Evolutionary conservation across 2,888 invertebrate species (phyloP).

Genomic region (Marasmarcha lunaedactyla): DNA sequence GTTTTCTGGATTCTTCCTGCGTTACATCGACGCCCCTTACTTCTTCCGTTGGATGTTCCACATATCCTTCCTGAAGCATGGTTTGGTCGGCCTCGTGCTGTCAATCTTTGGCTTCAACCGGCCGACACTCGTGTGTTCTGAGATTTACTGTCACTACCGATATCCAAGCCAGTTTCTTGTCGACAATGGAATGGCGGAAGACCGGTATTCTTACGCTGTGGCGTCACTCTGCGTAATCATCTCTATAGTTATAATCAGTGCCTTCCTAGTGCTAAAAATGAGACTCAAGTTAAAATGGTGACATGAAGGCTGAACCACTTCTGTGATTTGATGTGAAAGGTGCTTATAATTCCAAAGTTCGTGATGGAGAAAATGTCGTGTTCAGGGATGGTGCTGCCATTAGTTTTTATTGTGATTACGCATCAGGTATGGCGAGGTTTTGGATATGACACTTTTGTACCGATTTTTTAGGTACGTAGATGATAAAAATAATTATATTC

Average conservation of each 20-base stretch:
- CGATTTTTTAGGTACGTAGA: no score
- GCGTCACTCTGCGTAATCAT: slow-evolving; percentile 75
- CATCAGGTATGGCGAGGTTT: no score
- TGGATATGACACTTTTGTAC: no score
- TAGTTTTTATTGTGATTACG: no score
- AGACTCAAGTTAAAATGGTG: slow-evolving; percentile 70
- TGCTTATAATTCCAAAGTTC: no score
- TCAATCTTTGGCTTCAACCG: slow-evolving; percentile 87
- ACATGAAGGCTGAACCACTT: no score
- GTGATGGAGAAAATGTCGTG: no score
- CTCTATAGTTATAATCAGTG: slow-evolving; percentile 70
- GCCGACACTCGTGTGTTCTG: slow-evolving; percentile 78
- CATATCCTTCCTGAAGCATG: slow-evolving; percentile 89
- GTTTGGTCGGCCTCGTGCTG: slow-evolving; percentile 84
- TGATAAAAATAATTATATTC: no score
- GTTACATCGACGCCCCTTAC: slow-evolving; percentile 81
- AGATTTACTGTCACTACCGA: slow-evolving; percentile 80
- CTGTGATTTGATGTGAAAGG: no score
- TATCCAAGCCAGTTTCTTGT: slow-evolving; percentile 80
- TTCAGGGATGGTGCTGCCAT: no score
- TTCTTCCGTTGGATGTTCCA: slow-evolving; percentile 89
- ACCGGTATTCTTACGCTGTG: slow-evolving; percentile 75
- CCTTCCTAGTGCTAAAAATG: slow-evolving; percentile 77
- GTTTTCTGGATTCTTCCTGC: slow-evolving; percentile 94
- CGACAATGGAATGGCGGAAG: slow-evolving; percentile 77